These are phyloP conservation scores for Micromesistius poutassou DNA, from an alignment of 2,797 vertebrate genomes.

Conservation along the genomic window DNA sequence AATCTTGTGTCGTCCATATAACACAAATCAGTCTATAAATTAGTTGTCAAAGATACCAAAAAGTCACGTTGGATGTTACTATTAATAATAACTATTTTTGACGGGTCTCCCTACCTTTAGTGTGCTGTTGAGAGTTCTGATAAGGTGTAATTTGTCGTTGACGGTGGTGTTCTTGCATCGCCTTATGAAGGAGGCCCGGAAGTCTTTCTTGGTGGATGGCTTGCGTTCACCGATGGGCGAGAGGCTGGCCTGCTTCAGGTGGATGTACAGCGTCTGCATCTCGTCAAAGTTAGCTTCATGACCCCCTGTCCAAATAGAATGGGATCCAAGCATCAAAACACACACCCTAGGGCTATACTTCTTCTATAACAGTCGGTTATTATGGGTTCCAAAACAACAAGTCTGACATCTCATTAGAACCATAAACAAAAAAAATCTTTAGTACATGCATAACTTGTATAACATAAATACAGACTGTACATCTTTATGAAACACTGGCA, in stretches of 20 bases:
- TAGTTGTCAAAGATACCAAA: background rate
- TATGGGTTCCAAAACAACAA: too few relatives aligned
- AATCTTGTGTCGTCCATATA: background rate
- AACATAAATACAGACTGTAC: background rate
- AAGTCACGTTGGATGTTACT: background rate
- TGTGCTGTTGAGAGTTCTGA: conserved; percentile 92
- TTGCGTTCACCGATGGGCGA: conserved; percentile 91
- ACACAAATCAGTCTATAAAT: background rate
- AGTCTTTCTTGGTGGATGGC: conserved; percentile 89
- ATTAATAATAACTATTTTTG: background rate
- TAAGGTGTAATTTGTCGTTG: conserved; percentile 90
- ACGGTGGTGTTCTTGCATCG: conserved; percentile 90
- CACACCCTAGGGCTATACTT: background rate
- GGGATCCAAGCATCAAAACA: background rate
- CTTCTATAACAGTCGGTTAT: too few relatives aligned
- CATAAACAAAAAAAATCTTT: background rate
- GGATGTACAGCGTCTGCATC: conserved; percentile 93
- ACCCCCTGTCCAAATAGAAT: conserved; percentile 38
- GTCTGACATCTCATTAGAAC: background rate
- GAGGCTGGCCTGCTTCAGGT: conserved; percentile 89
- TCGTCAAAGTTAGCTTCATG: conserved; percentile 76
- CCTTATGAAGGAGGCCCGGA: conserved; percentile 92
- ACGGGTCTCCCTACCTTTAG: conserved; percentile 82
- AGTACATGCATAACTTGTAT: too few relatives aligned
- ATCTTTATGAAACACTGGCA: background rate